Evolutionary conservation across 2,113 vertebrate genomes (phyloP), one percentile per base, ranked within the genome.

Genomic region (Scophthalmus maximus): DNA sequence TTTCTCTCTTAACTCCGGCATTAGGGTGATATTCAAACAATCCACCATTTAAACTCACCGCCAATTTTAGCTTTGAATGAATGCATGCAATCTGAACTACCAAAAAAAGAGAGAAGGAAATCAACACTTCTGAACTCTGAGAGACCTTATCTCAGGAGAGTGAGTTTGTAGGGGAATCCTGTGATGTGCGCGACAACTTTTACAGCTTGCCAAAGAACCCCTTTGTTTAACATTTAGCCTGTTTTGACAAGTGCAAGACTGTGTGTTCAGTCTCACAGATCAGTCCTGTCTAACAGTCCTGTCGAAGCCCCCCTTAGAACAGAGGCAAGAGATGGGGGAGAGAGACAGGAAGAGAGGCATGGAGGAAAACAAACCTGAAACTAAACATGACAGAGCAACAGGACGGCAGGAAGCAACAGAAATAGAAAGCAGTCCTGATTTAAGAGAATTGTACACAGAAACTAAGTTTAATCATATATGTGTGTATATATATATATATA

Each of bases 261-360:
- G 68, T 60, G 74, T 47, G 23, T 68, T 77, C 58, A 74, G 76
- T 66, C 60, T 77, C 58, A 69, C 44, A 70, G 56, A 68, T 78
- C 61, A 65, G 78, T 74, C 68, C 65, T 72, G 76, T 8, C n/a
- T 12, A 17, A 32, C 9, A 27, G 46, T 23, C 17, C 68, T 63
- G 76, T 6, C 22, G 42, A 34, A 64, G 75, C 67, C 57, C 5
- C n/a, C 27, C 46, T 50, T 29, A 53, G 38, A 81, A 69, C 68
- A 68, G 56, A 63, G 70, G 53, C 26, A 46, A 57, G 68, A 63
- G 40, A 49, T 23, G 23, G 71, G 20, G 44, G 30, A 11, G 25
- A 42, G 66, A 23, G 61, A 38, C 29, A 57, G 49, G 52, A 42
- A 50, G 8, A 38, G 55, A 55, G n/a, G 7, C 18, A 44, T 7